A percentile compares a stretch with the other conserved stretches of the same genome.
Evolutionary conservation across 2,113 vertebrate genomes (phyloP).

Genomic region (Marmota flaviventris): DNA sequence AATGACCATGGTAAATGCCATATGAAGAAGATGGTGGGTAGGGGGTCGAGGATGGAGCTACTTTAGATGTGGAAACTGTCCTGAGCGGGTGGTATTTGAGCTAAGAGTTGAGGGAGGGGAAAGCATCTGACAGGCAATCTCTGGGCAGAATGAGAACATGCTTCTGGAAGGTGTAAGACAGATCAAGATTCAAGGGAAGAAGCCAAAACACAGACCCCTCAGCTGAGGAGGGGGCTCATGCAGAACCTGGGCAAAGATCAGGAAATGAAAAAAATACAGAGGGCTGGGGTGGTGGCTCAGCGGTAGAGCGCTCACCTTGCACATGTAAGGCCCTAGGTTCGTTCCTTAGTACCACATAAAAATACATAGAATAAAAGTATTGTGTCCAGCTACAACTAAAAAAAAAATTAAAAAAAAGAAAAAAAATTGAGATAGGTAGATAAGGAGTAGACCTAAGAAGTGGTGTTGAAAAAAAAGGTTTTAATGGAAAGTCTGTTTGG

Average conservation of each 20-base stretch:
- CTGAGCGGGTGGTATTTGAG: background rate
- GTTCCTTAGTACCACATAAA: too few species aligned
- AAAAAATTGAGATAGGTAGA: background rate
- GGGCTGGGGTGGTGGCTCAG: too few species aligned
- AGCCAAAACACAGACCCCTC: background rate
- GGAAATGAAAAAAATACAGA: background rate
- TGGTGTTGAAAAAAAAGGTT: background rate
- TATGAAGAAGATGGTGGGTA: background rate
- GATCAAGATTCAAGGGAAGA: background rate
- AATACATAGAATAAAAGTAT: too few species aligned
- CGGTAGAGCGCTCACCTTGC: too few species aligned
- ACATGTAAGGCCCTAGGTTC: too few species aligned
- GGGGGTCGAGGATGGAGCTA: too few species aligned
- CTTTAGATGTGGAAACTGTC: background rate
- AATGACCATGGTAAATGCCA: background rate
- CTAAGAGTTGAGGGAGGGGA: background rate
- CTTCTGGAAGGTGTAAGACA: background rate
- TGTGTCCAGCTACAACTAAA: too few species aligned
- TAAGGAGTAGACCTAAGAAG: background rate
- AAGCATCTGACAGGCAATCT: background rate
- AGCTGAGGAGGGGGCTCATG: background rate
- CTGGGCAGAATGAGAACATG: background rate
- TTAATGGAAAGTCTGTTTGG: background rate
- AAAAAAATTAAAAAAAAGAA: too few species aligned
- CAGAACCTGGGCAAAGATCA: background rate